Percentiles rank a stretch among this genome's conserved stretches.
Evolutionary conservation across 2,113 vertebrate species (phyloP).

Genomic region (Heloderma charlesbogerti): DNA sequence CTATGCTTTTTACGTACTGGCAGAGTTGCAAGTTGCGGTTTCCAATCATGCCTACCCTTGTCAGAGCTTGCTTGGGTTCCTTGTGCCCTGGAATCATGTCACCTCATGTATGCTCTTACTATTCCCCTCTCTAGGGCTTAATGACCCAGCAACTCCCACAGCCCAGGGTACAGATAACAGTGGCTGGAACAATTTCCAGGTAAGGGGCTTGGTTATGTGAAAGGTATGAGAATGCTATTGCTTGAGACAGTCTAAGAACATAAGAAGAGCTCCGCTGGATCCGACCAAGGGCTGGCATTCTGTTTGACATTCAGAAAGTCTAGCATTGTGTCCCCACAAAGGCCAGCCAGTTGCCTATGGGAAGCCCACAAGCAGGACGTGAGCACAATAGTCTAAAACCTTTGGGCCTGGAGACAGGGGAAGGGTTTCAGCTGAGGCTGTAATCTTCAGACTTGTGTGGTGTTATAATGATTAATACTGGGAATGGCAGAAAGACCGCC

Average conservation of each 20-base stretch:
- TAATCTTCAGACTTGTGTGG: not conserved
- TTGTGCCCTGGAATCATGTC: not conserved
- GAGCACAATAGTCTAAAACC: not conserved
- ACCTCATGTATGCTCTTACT: constrained; percentile 12
- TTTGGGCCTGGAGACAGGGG: not conserved
- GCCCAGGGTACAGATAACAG: constrained; percentile 79
- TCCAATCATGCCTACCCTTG: not conserved
- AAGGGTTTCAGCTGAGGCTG: not conserved
- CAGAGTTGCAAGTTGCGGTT: not conserved
- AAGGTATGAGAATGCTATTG: not conserved
- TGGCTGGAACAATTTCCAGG: constrained; percentile 93
- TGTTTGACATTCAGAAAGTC: no score
- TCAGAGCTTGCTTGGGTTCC: not conserved
- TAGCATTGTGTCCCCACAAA: no score
- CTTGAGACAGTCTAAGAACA: not conserved
- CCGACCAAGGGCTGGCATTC: no score
- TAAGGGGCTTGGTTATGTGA: constrained; percentile 55
- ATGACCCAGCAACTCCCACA: constrained; percentile 80
- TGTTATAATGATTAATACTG: not conserved
- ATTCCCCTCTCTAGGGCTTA: constrained; percentile 80
- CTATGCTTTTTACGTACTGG: not conserved
- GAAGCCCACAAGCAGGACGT: no score
- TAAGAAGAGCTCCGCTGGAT: no score
- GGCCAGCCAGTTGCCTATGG: no score
- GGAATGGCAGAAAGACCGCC: not conserved